Conservation (phyloP, 2,113 vertebrate species). For the Limanda limanda region DNA sequence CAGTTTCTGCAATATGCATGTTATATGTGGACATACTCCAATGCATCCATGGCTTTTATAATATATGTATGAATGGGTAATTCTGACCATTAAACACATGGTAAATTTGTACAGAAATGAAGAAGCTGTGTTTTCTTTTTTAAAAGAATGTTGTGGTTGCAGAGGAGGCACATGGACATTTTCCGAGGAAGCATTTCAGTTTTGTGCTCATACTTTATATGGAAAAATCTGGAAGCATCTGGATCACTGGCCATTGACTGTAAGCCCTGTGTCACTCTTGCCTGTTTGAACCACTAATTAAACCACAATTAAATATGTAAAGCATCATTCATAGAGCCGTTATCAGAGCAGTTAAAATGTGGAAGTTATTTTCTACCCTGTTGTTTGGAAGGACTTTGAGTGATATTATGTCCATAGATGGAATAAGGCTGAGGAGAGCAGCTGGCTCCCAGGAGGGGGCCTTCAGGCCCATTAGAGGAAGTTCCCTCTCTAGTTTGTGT, state of each 20-base stretch:
- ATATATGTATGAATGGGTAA: background rate
- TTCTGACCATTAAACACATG: background rate
- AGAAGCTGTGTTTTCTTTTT: too few species aligned
- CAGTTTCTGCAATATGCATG: too few species aligned
- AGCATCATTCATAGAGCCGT: background rate
- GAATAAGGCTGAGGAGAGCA: conserved; percentile 12
- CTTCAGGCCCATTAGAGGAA: background rate
- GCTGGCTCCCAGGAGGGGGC: background rate
- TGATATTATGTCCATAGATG: conserved; percentile 32
- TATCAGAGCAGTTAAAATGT: background rate
- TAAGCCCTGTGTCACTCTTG: background rate
- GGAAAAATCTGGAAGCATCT: background rate
- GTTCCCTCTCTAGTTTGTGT: background rate
- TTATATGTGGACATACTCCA: background rate
- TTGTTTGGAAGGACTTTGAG: background rate
- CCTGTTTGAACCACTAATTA: background rate
- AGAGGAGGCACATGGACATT: background rate
- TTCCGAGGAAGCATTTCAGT: background rate
- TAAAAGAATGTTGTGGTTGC: background rate
- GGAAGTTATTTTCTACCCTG: background rate
- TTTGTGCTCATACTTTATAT: background rate
- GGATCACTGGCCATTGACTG: background rate
- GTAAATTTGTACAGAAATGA: background rate
- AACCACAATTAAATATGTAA: background rate
- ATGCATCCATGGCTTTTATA: background rate